phyloP scores from a whole-genome alignment of 2,113 vertebrate species.

The Cyprinus carpio region DNA sequence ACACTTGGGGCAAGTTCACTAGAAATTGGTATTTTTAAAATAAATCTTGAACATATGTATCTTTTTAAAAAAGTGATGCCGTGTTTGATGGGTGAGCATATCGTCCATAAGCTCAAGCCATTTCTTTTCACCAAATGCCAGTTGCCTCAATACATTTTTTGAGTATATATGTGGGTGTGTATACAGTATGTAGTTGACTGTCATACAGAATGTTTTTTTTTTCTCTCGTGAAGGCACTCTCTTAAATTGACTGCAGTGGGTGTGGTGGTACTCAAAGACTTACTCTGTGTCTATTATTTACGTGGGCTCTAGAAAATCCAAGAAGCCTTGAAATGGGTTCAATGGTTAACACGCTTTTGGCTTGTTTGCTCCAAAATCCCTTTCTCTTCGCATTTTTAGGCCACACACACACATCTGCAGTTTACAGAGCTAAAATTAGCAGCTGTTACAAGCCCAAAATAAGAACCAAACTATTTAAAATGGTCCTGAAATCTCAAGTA shows the following conservation, averaged over 20 bases:
- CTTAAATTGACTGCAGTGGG: conserved; percentile 8
- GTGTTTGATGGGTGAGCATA: too few species aligned
- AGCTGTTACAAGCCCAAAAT: conserved; percentile 53
- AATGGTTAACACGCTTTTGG: conserved; percentile 13
- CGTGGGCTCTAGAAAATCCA: conserved; percentile 34
- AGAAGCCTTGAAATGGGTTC: conserved; percentile 19
- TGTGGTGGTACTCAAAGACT: conserved; percentile 31
- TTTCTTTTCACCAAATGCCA: neutral
- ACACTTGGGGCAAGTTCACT: too few species aligned
- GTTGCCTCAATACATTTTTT: neutral
- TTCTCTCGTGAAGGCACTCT: neutral
- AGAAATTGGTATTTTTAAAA: too few species aligned
- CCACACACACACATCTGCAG: conserved; percentile 49
- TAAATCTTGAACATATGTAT: too few species aligned
- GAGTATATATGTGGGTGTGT: conserved; percentile 5
- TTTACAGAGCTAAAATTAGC: conserved; percentile 44
- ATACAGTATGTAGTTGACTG: conserved; percentile 23
- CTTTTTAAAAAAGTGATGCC: too few species aligned
- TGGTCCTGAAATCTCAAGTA: conserved; percentile 8
- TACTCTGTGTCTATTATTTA: conserved; percentile 32
- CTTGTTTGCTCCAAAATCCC: conserved; percentile 13
- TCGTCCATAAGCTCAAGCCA: too few species aligned
- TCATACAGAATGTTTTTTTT: neutral
- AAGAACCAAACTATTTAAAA: conserved; percentile 37
- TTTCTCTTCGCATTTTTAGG: conserved; percentile 25